Conservation (phyloP, 2,888 invertebrate species). For the Cheilosia scutellata region DNA sequence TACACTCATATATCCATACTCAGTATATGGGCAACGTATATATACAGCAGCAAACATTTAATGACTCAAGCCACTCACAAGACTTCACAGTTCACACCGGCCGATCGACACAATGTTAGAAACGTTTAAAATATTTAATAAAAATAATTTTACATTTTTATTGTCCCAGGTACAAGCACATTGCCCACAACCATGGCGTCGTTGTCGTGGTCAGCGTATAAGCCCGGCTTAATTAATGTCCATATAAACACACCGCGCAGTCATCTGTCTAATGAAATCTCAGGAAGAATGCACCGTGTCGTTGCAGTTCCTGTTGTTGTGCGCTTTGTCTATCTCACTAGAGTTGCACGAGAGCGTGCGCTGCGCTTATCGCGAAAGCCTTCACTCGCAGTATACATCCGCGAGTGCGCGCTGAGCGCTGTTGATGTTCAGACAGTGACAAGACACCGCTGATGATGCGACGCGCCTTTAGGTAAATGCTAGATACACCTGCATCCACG, state of each 20-base stretch:
- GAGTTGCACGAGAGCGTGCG: slow-evolving; percentile 25
- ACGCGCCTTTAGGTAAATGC: slow-evolving; percentile 45
- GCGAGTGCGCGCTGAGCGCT: slow-evolving; percentile 37
- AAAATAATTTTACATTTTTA: slow-evolving; percentile 71
- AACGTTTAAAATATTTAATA: slow-evolving; percentile 68
- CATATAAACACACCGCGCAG: slow-evolving; percentile 60
- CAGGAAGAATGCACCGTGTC: slow-evolving; percentile 65
- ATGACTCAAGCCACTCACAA: slow-evolving; percentile 55
- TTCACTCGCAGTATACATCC: slow-evolving; percentile 52
- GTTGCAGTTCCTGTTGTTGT: slow-evolving; percentile 31
- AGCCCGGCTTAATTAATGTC: slow-evolving; percentile 72
- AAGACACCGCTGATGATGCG: slow-evolving; percentile 55
- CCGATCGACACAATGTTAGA: slow-evolving; percentile 27
- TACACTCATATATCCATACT: slow-evolving; percentile 11
- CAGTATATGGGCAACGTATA: neutral
- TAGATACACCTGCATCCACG: slow-evolving; percentile 64
- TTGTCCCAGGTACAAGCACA: slow-evolving; percentile 42
- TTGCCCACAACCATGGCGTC: slow-evolving; percentile 44
- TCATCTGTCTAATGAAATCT: slow-evolving; percentile 74
- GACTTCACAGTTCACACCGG: slow-evolving; percentile 25
- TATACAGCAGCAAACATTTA: slow-evolving; percentile 39
- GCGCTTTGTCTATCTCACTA: slow-evolving; percentile 46
- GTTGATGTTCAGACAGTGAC: slow-evolving; percentile 41
- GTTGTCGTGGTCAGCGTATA: slow-evolving; percentile 50
- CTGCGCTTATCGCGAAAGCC: slow-evolving; percentile 61